Conservation (phyloP, 2,113 vertebrate genomes). For the Corvus cornix region DNA sequence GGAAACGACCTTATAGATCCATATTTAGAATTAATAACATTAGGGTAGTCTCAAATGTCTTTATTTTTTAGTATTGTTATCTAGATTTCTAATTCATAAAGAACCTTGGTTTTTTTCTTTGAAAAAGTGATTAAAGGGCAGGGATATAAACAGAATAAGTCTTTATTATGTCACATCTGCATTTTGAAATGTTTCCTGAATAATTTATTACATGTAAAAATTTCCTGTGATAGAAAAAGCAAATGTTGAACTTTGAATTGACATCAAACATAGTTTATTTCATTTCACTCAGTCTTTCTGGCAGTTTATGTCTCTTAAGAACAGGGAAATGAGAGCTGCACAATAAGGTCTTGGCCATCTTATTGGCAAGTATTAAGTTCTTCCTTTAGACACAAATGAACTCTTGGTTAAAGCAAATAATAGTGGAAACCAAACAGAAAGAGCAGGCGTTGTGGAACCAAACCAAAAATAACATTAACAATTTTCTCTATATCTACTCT, state of each 20-base stretch:
- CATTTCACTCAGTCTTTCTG: neutral
- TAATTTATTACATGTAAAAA: neutral
- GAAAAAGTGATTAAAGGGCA: neutral
- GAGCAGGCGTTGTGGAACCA: neutral
- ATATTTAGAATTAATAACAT: neutral
- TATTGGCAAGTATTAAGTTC: neutral
- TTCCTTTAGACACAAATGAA: neutral
- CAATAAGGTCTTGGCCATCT: neutral
- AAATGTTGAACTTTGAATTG: neutral
- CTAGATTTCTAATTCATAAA: neutral
- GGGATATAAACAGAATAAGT: neutral
- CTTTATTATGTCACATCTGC: neutral
- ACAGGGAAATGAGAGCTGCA: neutral
- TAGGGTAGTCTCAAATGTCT: neutral
- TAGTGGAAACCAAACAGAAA: neutral
- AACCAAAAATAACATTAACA: neutral
- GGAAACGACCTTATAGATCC: neutral
- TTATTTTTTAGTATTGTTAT: neutral
- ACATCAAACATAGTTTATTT: neutral
- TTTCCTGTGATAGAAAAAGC: neutral
- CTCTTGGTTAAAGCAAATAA: neutral
- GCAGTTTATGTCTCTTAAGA: neutral
- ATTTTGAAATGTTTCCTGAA: neutral
- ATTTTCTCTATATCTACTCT: neutral
- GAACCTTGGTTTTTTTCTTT: neutral